These are phyloP conservation scores for Eupithecia centaureata DNA, from an alignment of 2,888 invertebrate genomes.

Conservation along the genomic window DNA sequence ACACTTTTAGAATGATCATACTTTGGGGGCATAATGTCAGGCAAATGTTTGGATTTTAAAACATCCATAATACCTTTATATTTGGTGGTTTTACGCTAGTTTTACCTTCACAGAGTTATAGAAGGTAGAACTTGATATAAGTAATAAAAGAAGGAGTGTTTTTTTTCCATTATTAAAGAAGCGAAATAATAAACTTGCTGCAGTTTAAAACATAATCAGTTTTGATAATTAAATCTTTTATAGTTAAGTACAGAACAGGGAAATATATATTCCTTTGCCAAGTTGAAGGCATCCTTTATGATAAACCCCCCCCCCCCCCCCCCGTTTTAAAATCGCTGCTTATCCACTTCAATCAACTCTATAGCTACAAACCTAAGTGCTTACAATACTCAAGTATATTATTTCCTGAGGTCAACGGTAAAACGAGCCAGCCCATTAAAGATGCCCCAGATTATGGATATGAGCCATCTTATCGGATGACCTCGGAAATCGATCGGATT, in stretches of 20 bases:
- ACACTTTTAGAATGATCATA: slow-evolving; percentile 4
- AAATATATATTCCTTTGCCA: too few species aligned
- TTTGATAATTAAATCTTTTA: too few species aligned
- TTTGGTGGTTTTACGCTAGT: too few species aligned
- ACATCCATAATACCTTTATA: too few species aligned
- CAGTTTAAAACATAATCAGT: too few species aligned
- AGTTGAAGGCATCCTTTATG: too few species aligned
- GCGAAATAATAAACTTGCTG: neutral
- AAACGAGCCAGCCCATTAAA: slow-evolving; percentile 64
- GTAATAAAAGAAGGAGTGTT: too few species aligned
- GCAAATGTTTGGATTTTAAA: neutral
- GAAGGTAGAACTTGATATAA: too few species aligned
- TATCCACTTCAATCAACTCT: neutral
- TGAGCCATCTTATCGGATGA: slow-evolving; percentile 62
- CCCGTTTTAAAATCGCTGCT: neutral
- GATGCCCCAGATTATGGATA: slow-evolving; percentile 64
- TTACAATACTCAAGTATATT: neutral
- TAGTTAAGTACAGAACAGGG: too few species aligned
- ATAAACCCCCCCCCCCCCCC: too few species aligned
- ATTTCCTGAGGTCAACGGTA: slow-evolving; percentile 53
- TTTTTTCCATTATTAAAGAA: too few species aligned
- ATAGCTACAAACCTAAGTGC: neutral
- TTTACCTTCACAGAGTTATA: too few species aligned
- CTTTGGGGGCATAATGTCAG: slow-evolving; percentile 3
- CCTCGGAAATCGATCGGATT: slow-evolving; percentile 70